Base-by-base conservation (phyloP, 1,140 invertebrate species). In the Scaptomyza pallida region DNA sequence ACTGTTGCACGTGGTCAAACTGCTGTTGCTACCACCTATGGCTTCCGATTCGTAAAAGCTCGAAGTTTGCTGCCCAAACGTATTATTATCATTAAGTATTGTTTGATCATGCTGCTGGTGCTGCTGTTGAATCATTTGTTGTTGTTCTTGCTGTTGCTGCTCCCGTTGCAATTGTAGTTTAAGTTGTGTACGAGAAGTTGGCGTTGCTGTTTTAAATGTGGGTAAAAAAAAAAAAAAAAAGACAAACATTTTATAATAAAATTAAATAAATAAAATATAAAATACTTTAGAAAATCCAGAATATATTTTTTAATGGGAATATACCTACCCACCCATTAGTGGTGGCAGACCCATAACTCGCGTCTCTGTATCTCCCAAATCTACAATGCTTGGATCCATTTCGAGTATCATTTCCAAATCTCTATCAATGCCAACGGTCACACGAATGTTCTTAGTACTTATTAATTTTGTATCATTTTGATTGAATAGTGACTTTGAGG, bases 151-250 rank as follows among this genome's bases (percentile, higher is more conserved):
- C 63, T 95, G 94, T 88, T 97, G 92, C 80, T 96, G 95, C 88
- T 97, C 95, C 64, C 96, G 93, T 95, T 97, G 96, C 91, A 97
- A 92, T 92, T 97, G 96, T 64, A 96, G 94, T 89, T 97, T 97
- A 47, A 97, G 93, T 83, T 97, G 96, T 0, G 97, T 97, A 13
- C 97, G 93, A 10, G 96, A 96, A 1, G 96, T 95, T 73, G 96
- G 95, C 59, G 94, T 96, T 75, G 94, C 93, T 55, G 95, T 97
- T 93, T 95, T 96, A 83, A 96, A 95, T 45, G 95, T 96, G 67
- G 96, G 96, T 70, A 96, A 97, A 41, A 59, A 17, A 40, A 0
- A 17, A 30, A 8, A 10, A 2, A 30, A 9, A 0, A 9, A 2
- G 2, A 4, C n/a, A n/a, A n/a, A n/a, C n/a, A n/a, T n/a, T n/a